Evolutionary conservation across 2,113 vertebrate species (phyloP).

Genomic region (Syrmaticus mikado): DNA sequence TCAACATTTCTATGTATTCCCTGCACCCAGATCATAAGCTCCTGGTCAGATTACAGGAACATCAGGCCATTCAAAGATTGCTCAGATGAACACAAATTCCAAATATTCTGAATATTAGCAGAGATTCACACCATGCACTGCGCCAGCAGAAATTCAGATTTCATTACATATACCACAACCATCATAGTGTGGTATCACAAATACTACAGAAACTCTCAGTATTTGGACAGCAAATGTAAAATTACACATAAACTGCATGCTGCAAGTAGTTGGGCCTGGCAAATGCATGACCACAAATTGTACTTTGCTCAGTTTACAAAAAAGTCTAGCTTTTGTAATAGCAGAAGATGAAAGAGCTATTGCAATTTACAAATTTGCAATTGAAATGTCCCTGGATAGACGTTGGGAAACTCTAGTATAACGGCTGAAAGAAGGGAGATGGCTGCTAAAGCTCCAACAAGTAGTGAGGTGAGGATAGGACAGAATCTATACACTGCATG

Average conservation of each 20-base stretch:
- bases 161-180: neutral
- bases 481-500: neutral
- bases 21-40: neutral
- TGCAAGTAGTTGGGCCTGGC: rapidly evolving
- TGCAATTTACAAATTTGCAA: neutral
- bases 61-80: neutral
- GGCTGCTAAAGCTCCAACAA: neutral
- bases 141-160: neutral
- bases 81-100: neutral
- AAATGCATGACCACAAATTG: rapidly evolving
- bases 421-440: neutral
- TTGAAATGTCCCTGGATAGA: neutral
- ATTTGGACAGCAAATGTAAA: neutral
- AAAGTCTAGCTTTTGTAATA: neutral
- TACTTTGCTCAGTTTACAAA: neutral
- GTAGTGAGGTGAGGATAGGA: neutral
- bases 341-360: neutral
- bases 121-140: neutral
- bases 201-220: neutral
- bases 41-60: neutral
- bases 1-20: neutral
- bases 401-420: neutral
- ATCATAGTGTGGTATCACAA: neutral
- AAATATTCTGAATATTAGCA: neutral
- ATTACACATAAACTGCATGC: neutral